Evolutionary conservation across 2,113 vertebrate genomes (phyloP).

Genomic region (Lipophrys pholis): DNA sequence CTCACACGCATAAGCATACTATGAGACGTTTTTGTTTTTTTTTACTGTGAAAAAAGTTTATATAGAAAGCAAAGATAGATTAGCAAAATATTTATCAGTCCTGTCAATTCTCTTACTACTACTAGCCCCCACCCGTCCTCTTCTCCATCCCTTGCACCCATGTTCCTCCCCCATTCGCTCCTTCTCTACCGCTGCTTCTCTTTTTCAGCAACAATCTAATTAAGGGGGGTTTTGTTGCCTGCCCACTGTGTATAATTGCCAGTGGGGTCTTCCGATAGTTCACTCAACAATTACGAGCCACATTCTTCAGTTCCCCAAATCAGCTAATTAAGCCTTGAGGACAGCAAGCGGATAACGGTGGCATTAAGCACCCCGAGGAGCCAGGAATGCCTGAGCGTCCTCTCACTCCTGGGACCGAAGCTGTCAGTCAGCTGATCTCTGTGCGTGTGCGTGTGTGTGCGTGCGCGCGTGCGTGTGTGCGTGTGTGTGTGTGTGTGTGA

Average conservation of each 20-base stretch:
- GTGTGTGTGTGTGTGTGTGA: slow-evolving; percentile 6
- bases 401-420: slow-evolving; percentile 40
- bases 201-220: slow-evolving; percentile 67
- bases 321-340: slow-evolving; percentile 79
- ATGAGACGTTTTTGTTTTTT: too few relatives aligned
- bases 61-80: slow-evolving; percentile 2
- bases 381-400: slow-evolving; percentile 52
- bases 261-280: slow-evolving; percentile 59
- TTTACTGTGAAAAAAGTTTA: too few relatives aligned
- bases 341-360: slow-evolving; percentile 58
- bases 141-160: neutral
- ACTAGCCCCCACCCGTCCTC: neutral
- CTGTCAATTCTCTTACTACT: slow-evolving; percentile 4
- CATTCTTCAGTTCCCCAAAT: slow-evolving; percentile 66
- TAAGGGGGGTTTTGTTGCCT: slow-evolving; percentile 71
- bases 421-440: too few relatives aligned
- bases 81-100: slow-evolving; percentile 30
- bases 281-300: slow-evolving; percentile 70
- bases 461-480: neutral
- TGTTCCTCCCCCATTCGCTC: slow-evolving; percentile 12
- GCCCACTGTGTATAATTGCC: slow-evolving; percentile 76
- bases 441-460: too few relatives aligned
- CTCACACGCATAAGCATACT: too few relatives aligned
- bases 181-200: slow-evolving; percentile 37
- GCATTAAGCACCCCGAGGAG: slow-evolving; percentile 46